phyloP scores from a whole-genome alignment of 2,797 vertebrate species.

The Alca torda region DNA sequence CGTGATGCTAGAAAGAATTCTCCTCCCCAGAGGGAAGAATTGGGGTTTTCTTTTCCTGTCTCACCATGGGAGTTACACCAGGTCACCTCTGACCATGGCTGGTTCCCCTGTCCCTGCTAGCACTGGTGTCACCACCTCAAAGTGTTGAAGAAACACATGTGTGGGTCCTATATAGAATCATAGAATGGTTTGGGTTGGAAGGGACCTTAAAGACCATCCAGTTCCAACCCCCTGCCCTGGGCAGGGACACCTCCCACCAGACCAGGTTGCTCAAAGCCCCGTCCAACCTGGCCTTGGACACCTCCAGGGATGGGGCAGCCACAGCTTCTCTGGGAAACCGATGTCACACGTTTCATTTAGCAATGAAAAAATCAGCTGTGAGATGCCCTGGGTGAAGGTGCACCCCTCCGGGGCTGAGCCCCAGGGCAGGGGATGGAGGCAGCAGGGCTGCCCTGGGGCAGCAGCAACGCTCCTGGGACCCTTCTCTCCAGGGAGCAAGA shows the following conservation, averaged over 20 bases:
- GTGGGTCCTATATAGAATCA: background rate
- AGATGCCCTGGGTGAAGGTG: background rate
- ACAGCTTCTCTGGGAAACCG: too few species aligned
- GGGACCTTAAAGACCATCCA: too few species aligned
- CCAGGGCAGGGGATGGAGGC: background rate
- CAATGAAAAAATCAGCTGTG: background rate
- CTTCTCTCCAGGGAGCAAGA: background rate
- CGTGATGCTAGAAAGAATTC: background rate
- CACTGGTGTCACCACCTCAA: background rate
- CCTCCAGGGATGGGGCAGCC: too few species aligned
- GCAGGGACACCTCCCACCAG: too few species aligned
- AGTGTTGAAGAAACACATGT: background rate
- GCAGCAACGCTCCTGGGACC: background rate
- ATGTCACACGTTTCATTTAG: background rate
- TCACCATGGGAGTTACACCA: background rate
- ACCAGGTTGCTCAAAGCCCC: too few species aligned
- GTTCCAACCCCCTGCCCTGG: too few species aligned
- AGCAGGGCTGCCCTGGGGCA: background rate
- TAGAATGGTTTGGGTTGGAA: too few species aligned
- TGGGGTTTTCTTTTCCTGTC: background rate
- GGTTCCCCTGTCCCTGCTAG: background rate
- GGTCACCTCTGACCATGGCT: rapidly evolving
- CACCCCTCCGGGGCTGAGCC: background rate
- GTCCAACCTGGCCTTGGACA: too few species aligned
- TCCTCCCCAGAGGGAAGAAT: background rate